Percentiles rank a stretch among this genome's conserved stretches.
Evolutionary conservation across 2,113 vertebrate species (phyloP).

Genomic region (Ochotona princeps): DNA sequence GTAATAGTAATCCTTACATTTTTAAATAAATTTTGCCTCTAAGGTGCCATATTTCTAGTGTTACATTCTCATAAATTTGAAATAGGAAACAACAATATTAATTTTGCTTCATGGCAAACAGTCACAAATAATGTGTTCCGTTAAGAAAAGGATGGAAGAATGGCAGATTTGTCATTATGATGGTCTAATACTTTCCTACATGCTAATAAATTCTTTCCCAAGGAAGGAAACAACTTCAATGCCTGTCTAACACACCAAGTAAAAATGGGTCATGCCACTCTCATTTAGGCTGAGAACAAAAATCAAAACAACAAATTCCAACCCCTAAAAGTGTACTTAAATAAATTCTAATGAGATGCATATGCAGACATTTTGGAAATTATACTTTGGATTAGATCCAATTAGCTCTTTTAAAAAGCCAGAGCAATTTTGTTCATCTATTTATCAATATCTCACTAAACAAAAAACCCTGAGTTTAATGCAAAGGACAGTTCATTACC

Average conservation of each 20-base stretch:
- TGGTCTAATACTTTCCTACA: background rate
- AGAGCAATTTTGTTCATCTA: constrained; percentile 21
- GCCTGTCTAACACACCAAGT: background rate
- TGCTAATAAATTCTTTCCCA: constrained; percentile 22
- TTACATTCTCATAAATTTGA: background rate
- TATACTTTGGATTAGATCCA: constrained; percentile 44
- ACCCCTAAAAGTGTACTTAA: constrained; percentile 61
- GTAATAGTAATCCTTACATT: constrained; percentile 40
- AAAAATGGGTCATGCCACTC: constrained; percentile 24
- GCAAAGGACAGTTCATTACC: constrained; percentile 61
- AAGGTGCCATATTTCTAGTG: background rate
- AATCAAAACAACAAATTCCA: constrained; percentile 64
- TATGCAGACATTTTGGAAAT: constrained; percentile 30
- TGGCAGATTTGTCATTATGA: background rate
- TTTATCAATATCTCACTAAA: constrained; percentile 50
- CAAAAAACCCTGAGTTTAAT: constrained; percentile 47
- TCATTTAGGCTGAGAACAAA: constrained; percentile 27
- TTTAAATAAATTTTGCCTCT: constrained; percentile 29
- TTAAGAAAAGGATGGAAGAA: constrained; percentile 12
- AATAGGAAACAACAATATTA: constrained; percentile 38
- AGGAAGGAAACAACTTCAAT: background rate
- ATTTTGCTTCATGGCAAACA: constrained; percentile 6
- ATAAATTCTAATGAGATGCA: constrained; percentile 3
- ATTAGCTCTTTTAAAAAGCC: constrained; percentile 20
- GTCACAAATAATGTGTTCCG: background rate